These are phyloP conservation scores for Micromesistius poutassou DNA, from an alignment of 2,797 vertebrate species.

Conservation along the genomic window DNA sequence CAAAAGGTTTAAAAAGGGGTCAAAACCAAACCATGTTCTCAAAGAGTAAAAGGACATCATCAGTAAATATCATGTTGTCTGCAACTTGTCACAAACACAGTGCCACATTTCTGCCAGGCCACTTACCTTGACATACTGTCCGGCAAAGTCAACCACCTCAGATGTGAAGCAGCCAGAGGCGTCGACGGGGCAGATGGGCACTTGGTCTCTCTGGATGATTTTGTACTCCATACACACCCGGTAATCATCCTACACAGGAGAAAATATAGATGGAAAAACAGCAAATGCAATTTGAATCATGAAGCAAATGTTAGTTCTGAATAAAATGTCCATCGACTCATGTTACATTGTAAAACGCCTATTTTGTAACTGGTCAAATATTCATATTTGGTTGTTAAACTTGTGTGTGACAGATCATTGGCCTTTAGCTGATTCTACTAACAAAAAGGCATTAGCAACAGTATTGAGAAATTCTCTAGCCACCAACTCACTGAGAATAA, in stretches of 20 bases:
- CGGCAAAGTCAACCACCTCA: constrained; percentile 89
- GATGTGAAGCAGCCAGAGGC: constrained; percentile 91
- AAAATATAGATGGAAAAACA: constrained; percentile 2
- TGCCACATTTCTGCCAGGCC: constrained; percentile 52
- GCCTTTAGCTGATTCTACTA: not conserved
- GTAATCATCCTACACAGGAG: constrained; percentile 84
- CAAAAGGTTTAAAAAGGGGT: not conserved
- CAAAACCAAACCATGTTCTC: constrained; percentile 1
- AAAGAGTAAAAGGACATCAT: constrained; percentile 9
- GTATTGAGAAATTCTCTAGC: constrained; percentile 17
- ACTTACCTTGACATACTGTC: constrained; percentile 97
- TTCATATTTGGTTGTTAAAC: constrained; percentile 4
- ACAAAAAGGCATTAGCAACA: constrained; percentile 16
- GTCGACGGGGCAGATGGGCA: constrained; percentile 92
- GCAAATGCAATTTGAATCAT: not conserved
- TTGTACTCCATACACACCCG: constrained; percentile 91
- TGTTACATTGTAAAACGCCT: not conserved
- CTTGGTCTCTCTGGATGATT: constrained; percentile 90
- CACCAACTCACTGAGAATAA: constrained; percentile 18
- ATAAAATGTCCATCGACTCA: not conserved
- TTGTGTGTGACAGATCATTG: not conserved
- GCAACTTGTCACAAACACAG: constrained; percentile 37
- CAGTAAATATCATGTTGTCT: constrained; percentile 12
- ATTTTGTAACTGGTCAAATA: not conserved
- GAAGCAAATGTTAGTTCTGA: not conserved